Evolutionary conservation across 2,797 vertebrate genomes (phyloP).

Genomic region (Manis pentadactyla): DNA sequence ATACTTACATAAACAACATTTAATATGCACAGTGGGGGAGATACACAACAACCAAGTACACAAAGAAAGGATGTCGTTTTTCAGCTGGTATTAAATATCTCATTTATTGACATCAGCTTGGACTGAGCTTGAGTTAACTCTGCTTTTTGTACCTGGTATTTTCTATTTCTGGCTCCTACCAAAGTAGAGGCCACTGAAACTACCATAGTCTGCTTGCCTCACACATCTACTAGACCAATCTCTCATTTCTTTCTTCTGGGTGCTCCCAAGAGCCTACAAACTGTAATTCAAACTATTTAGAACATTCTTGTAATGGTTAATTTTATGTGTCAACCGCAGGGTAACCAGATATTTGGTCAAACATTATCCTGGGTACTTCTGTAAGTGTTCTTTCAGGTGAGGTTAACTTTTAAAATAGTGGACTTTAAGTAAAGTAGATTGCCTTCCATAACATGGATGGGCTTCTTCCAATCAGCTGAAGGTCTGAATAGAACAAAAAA

Average conservation of each 20-base stretch:
- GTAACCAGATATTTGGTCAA: neutral
- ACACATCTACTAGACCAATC: neutral
- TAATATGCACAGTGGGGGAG: neutral
- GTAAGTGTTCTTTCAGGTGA: neutral
- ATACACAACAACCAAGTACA: conserved; percentile 14
- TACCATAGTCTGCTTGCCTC: neutral
- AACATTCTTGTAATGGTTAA: neutral
- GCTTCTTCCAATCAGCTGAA: neutral
- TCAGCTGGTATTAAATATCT: conserved; percentile 3
- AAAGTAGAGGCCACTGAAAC: neutral
- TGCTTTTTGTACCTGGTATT: neutral
- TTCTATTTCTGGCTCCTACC: neutral
- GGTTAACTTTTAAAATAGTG: conserved; percentile 1
- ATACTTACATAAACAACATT: conserved; percentile 25
- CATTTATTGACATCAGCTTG: neutral
- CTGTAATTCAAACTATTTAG: neutral
- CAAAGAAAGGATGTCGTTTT: conserved; percentile 13
- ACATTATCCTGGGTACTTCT: conserved; percentile 1
- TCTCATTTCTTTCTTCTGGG: neutral
- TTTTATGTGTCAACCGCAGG: neutral
- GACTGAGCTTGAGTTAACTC: neutral
- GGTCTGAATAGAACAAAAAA: neutral
- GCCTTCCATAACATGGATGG: neutral
- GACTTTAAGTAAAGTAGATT: neutral
- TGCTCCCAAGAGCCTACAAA: neutral